These are phyloP conservation scores for Drosophila meridionalis DNA, from an alignment of 2,888 invertebrate species.

Conservation along the genomic window DNA sequence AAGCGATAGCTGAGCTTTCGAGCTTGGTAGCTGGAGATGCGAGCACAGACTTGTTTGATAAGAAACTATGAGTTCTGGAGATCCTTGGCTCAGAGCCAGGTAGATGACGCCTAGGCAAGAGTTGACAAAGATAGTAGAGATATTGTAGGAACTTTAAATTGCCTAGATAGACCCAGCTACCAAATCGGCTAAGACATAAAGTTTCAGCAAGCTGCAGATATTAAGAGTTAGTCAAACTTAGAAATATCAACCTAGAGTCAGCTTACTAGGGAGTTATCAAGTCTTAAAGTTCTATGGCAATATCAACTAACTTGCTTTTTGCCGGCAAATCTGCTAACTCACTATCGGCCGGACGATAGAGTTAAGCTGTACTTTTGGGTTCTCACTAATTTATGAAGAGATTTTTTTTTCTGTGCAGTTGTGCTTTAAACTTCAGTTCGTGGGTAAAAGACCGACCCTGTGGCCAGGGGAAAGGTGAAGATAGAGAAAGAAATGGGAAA, in stretches of 20 bases:
- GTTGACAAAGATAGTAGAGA: background rate
- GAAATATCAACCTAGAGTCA: background rate
- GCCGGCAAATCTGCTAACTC: slow-evolving; percentile 29
- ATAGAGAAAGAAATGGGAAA: background rate
- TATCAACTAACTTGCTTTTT: slow-evolving; percentile 4
- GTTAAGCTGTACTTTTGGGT: slow-evolving; percentile 38
- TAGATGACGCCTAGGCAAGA: background rate
- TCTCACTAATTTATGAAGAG: slow-evolving; percentile 43
- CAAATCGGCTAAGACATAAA: background rate
- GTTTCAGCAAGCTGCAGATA: no score
- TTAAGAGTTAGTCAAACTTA: no score
- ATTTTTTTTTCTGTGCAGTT: background rate
- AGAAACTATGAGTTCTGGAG: background rate
- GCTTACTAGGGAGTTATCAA: background rate
- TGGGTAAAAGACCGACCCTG: background rate
- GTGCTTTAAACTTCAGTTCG: background rate
- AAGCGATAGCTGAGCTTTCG: background rate
- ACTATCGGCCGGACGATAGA: slow-evolving; percentile 3
- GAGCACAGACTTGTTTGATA: background rate
- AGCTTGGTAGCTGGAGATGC: background rate
- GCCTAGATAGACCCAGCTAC: no score
- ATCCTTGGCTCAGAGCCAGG: background rate
- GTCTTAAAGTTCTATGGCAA: background rate
- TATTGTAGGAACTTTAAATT: background rate
- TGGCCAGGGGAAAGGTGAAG: background rate